These are phyloP conservation scores for Lontra canadensis DNA, from an alignment of 2,113 vertebrate species.

Conservation along the genomic window DNA sequence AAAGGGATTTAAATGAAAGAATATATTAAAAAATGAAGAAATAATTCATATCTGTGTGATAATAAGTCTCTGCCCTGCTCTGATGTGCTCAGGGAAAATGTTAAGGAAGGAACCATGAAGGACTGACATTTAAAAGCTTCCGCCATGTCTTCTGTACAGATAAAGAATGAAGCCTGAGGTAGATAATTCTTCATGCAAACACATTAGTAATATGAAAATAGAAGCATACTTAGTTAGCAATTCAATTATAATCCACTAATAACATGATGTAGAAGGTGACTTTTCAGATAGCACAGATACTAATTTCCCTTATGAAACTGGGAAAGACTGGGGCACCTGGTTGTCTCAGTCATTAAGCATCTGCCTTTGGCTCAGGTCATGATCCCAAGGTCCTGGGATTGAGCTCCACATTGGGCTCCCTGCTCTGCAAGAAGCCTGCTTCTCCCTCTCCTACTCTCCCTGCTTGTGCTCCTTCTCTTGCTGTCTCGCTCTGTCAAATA, in stretches of 20 bases:
- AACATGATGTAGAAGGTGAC: background rate
- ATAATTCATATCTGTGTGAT: background rate
- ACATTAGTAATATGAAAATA: background rate
- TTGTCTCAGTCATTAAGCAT: too few relatives aligned
- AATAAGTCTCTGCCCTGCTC: background rate
- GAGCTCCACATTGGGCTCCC: too few relatives aligned
- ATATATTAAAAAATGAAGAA: background rate
- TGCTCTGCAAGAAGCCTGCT: too few relatives aligned
- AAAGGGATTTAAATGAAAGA: background rate
- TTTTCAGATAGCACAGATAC: background rate
- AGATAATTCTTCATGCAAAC: background rate
- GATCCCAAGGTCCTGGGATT: too few relatives aligned
- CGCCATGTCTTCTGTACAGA: background rate
- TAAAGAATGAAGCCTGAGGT: background rate
- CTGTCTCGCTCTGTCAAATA: too few relatives aligned
- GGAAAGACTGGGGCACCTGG: background rate
- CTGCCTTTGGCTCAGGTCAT: too few relatives aligned
- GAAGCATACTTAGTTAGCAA: background rate
- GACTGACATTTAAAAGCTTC: background rate
- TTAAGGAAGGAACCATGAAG: background rate
- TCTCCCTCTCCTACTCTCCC: too few relatives aligned
- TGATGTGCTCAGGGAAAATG: background rate
- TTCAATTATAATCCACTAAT: background rate
- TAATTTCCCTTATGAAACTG: background rate
- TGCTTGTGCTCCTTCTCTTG: too few relatives aligned